These are phyloP conservation scores for Sitta europaea DNA, from an alignment of 2,113 vertebrate species.

Conservation along the genomic window DNA sequence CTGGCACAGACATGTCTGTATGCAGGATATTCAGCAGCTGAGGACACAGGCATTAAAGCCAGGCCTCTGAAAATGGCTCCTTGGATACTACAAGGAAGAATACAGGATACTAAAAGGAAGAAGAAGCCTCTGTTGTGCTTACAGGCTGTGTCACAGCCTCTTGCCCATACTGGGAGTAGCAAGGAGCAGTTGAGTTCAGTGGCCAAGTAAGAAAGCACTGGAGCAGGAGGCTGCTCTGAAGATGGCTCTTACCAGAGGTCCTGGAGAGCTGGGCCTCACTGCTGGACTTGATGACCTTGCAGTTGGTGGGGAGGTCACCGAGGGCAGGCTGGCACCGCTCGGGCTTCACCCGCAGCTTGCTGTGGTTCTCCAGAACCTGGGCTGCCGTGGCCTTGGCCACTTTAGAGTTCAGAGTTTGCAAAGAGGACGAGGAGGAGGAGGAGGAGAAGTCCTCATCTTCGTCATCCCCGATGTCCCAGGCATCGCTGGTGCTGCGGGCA, in stretches of 20 bases:
- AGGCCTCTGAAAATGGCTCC: background rate
- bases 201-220: background rate
- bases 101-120: too few species aligned
- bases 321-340: background rate
- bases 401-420: conserved; percentile 14
- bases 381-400: conserved; percentile 10
- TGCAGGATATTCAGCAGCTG: background rate
- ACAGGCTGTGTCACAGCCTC: accelerated
- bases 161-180: accelerated
- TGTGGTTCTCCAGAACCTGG: background rate
- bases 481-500: conserved; percentile 10
- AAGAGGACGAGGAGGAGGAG: background rate
- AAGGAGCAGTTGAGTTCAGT: background rate
- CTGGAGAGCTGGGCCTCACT: conserved; percentile 31
- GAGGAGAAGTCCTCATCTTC: background rate
- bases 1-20: background rate
- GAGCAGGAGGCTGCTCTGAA: background rate
- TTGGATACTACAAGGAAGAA: too few species aligned
- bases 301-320: background rate
- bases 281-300: conserved; percentile 30
- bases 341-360: background rate
- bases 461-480: background rate
- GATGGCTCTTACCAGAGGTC: conserved; percentile 75
- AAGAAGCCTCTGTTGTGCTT: background rate
- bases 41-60: background rate